Conservation (phyloP, 2,888 invertebrate genomes). For the Coelogynopora nodosa region DNA sequence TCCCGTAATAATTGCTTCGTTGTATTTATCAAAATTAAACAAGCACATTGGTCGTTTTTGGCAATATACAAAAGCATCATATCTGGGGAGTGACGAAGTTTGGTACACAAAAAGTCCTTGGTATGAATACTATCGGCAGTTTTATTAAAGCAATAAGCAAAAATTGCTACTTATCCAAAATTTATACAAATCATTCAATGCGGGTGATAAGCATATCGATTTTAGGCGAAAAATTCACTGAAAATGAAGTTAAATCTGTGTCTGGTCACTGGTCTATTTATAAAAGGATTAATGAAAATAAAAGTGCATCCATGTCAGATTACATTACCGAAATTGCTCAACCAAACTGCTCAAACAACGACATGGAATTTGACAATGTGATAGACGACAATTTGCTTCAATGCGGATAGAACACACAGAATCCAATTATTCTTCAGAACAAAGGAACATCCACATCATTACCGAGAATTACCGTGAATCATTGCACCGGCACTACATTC, state of each 20-base stretch:
- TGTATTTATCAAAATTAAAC: background rate
- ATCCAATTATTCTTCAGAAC: background rate
- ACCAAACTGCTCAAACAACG: background rate
- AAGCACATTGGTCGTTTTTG: constrained; percentile 4
- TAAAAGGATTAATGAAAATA: background rate
- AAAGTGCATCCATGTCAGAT: constrained; percentile 8
- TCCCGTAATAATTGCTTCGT: no score
- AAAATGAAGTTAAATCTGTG: constrained; percentile 15
- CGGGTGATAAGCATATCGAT: background rate
- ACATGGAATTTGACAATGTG: constrained; percentile 1
- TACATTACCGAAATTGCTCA: background rate
- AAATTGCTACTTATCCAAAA: background rate
- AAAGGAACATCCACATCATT: background rate
- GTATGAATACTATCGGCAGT: background rate
- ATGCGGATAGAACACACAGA: background rate
- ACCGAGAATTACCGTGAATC: background rate
- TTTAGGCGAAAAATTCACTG: background rate
- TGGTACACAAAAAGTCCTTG: background rate
- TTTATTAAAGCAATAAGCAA: background rate
- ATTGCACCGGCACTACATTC: background rate
- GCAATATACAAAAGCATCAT: background rate
- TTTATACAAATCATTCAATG: background rate
- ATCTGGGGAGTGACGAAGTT: background rate
- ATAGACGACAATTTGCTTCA: background rate
- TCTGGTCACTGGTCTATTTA: constrained; percentile 15